Conservation (phyloP, 2,888 invertebrate genomes). For the Agrotis clavis region DNA sequence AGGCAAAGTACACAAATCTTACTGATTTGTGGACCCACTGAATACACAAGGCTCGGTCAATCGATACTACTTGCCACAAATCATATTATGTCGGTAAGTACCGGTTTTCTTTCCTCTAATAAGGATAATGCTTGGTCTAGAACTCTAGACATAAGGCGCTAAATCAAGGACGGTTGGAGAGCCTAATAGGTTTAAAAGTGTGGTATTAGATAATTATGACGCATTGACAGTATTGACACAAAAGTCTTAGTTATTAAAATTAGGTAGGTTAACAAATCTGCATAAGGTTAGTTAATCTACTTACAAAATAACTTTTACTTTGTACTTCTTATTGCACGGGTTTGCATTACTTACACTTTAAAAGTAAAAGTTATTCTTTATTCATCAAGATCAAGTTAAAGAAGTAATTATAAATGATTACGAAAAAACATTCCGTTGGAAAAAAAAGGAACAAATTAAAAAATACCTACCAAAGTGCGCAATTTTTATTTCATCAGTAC, state of each 20-base stretch:
- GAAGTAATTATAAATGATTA: background rate
- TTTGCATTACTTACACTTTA: background rate
- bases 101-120: slow-evolving; percentile 34
- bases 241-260: background rate
- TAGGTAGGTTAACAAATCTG: background rate
- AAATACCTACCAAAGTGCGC: background rate
- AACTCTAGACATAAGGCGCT: slow-evolving; percentile 41
- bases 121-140: slow-evolving; percentile 45
- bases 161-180: slow-evolving; percentile 25
- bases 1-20: slow-evolving; percentile 45
- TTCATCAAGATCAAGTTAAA: background rate
- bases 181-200: slow-evolving; percentile 24
- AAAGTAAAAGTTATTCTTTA: too few species aligned
- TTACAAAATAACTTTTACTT: slow-evolving; percentile 1
- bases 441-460: too few species aligned
- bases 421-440: background rate
- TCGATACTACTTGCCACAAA: slow-evolving; percentile 38
- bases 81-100: slow-evolving; percentile 9
- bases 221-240: background rate
- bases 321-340: background rate
- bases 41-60: slow-evolving; percentile 24
- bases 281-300: background rate
- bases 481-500: slow-evolving; percentile 19
- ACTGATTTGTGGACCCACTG: slow-evolving; percentile 20
- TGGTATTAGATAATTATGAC: background rate